Conservation (phyloP, 2,113 vertebrate genomes). For the Eclectus roratus region DNA sequence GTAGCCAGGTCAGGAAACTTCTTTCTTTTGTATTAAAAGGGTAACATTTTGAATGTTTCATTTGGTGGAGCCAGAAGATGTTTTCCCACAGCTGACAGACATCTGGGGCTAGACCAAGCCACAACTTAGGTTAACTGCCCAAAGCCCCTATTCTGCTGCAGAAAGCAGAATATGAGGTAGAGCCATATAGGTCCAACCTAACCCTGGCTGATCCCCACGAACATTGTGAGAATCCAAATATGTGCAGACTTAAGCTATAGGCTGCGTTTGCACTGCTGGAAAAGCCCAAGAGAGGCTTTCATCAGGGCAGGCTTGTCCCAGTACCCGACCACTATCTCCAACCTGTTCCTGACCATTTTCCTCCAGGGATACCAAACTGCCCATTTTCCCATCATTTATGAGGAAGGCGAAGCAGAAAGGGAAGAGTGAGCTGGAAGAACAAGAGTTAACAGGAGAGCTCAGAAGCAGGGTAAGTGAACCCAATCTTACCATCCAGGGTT, state of each 20-base stretch:
- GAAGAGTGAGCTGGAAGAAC: not conserved
- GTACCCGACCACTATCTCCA: not conserved
- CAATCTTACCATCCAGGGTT: not conserved
- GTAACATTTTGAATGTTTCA: no score
- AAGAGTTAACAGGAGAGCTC: not conserved
- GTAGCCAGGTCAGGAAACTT: no score
- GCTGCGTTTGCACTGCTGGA: not conserved
- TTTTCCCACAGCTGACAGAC: not conserved
- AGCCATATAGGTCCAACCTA: not conserved
- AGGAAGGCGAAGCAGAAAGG: not conserved
- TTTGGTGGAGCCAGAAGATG: no score
- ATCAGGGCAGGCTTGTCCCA: not conserved
- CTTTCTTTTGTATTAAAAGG: no score
- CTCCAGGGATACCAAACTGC: not conserved
- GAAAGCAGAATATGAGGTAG: not conserved
- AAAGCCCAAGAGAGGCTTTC: not conserved
- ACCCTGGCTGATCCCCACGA: not conserved
- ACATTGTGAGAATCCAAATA: not conserved
- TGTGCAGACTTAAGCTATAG: not conserved
- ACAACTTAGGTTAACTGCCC: not conserved
- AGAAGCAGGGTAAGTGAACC: not conserved
- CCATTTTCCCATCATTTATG: not conserved
- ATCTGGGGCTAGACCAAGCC: not conserved
- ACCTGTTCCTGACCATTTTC: not conserved
- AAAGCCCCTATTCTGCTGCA: accelerated